Evolutionary conservation across 2,888 invertebrate species (phyloP), one percentile per base, ranked within the genome.

Genomic region (Sabatieria punctata): DNA sequence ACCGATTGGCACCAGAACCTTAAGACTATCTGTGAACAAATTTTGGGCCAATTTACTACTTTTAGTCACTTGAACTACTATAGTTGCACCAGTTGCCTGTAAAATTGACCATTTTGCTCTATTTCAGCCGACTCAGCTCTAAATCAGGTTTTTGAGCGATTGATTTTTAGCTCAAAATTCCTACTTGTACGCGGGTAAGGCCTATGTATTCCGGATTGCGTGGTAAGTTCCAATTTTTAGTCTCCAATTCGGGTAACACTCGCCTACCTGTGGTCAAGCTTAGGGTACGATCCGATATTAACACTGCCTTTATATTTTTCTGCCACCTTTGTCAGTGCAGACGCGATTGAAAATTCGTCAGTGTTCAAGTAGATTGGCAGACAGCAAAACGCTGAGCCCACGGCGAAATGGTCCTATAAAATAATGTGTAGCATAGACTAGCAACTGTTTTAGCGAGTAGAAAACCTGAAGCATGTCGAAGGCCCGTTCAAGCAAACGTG

Each of bases 281-380:
- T 66, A 18, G 76, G 76, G 60, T 76, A 77, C 23, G 75, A 75
- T n/a, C 76, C 76, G 55, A 77, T 69, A 22, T 66, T 67, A 22
- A 76, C 74, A 40, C 57, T 54, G 6, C 19, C 59, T 41, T 66
- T 66, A 59, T 67, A 74, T 48, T 65, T 64, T 21, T 66, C 60
- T 19, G 72, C 72, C 2, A 72, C 66, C 39, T 64, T 56, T 51
- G 72, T 71, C 37, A 75, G 57, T 22, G 62, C 58, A 52, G 64
- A 56, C 1, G 74, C 69, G 35, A 71, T 65, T 18, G 63, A 57
- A 38, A 68, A 60, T 46, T 71, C 71, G 55, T 65, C 68, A 21
- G 51, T 49, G 35, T 58, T 55, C 1, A 70, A 56, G 54, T 58
- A 70, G 1, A 71, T 27, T 46, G 65, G 46, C 54, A 18, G 19